Percentiles rank a stretch among this genome's conserved stretches.
Evolutionary conservation across 2,888 invertebrate species (phyloP).

Genomic region (Drosophila hamatofila): DNA sequence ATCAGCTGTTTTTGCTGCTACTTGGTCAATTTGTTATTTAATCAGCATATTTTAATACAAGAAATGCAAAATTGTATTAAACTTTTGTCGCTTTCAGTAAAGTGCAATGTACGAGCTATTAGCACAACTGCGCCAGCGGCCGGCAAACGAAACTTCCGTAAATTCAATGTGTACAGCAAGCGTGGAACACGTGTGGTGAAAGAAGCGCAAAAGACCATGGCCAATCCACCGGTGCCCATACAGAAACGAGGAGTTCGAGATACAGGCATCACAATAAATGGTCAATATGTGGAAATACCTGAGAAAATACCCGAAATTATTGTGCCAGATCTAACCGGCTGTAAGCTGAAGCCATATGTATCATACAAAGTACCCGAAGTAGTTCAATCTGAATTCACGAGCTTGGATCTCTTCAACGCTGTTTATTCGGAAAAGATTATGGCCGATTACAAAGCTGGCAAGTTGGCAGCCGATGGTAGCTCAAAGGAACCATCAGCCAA

Average conservation of each 20-base stretch:
- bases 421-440: slow-evolving; percentile 92
- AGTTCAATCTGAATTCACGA: slow-evolving; percentile 92
- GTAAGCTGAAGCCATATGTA: slow-evolving; percentile 96
- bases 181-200: slow-evolving; percentile 90
- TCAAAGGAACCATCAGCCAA: slow-evolving; percentile 90
- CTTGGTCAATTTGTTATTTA: slow-evolving; percentile 64
- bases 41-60: slow-evolving; percentile 29
- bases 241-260: slow-evolving; percentile 90
- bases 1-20: slow-evolving; percentile 47
- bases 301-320: slow-evolving; percentile 97
- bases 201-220: slow-evolving; percentile 84
- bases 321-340: slow-evolving; percentile 94
- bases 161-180: slow-evolving; percentile 91
- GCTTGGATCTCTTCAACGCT: slow-evolving; percentile 92
- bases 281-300: slow-evolving; percentile 88
- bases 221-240: slow-evolving; percentile 88
- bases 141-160: slow-evolving; percentile 93
- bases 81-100: slow-evolving; percentile 58
- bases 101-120: slow-evolving; percentile 81
- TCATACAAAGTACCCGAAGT: slow-evolving; percentile 93
- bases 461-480: slow-evolving; percentile 89
- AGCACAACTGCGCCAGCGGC: slow-evolving; percentile 86
- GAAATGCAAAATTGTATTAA: slow-evolving; percentile 69
- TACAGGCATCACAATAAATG: slow-evolving; percentile 87
- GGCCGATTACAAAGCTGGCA: slow-evolving; percentile 90